phyloP scores from a whole-genome alignment of 2,797 vertebrate species.

The Jordanella pulchra region DNA sequence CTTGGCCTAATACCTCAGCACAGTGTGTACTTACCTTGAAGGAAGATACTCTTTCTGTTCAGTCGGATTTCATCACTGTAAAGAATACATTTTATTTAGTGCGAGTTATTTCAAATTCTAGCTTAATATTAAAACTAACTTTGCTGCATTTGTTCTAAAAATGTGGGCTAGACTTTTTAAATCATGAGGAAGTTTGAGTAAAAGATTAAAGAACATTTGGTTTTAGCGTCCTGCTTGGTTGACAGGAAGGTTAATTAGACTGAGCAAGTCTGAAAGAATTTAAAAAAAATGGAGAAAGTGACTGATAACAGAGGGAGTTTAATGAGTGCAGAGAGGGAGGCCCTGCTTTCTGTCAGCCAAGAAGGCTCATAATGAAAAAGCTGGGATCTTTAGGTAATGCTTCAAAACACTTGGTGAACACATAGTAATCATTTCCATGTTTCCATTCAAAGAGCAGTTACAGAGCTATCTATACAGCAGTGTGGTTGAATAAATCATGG shows the following conservation, averaged over 20 bases:
- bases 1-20: not conserved
- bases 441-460: too few species aligned
- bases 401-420: not conserved
- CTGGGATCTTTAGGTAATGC: not conserved
- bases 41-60: not conserved
- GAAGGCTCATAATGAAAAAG: not conserved
- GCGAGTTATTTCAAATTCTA: not conserved
- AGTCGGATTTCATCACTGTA: not conserved
- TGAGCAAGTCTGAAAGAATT: constrained; percentile 7
- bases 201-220: not conserved
- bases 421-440: not conserved
- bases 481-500: too few species aligned
- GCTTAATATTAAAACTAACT: not conserved
- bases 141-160: not conserved
- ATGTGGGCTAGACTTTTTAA: not conserved
- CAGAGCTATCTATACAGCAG: too few species aligned
- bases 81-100: not conserved
- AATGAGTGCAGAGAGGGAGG: constrained; percentile 49
- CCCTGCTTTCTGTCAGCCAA: constrained; percentile 13
- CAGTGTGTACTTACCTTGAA: not conserved
- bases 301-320: constrained; percentile 7
- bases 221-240: not conserved
- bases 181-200: not conserved
- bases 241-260: not conserved
- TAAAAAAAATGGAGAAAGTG: constrained; percentile 39